phyloP scores from a whole-genome alignment of 2,888 invertebrate species.

The Nasonovia ribisnigri region DNA sequence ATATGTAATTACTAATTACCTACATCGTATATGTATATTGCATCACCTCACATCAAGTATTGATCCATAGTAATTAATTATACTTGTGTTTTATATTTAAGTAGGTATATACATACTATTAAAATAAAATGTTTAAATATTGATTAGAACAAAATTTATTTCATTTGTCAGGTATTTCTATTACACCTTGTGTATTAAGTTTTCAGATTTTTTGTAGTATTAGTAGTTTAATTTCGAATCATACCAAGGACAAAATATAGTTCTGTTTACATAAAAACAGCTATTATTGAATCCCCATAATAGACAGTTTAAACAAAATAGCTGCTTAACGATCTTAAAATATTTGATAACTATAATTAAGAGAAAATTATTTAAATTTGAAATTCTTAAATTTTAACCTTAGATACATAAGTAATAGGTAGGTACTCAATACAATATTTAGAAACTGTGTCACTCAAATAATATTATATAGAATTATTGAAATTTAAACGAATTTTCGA shows the following conservation, averaged over 20 bases:
- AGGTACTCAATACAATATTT: background rate
- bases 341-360: background rate
- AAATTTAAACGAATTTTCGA: too few relatives aligned
- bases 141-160: too few relatives aligned
- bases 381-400: too few relatives aligned
- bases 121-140: too few relatives aligned
- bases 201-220: background rate
- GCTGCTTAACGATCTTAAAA: background rate
- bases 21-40: too few relatives aligned
- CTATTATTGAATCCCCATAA: background rate
- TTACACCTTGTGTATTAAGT: background rate
- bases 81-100: too few relatives aligned
- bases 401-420: background rate
- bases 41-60: too few relatives aligned
- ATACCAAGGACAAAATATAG: too few relatives aligned
- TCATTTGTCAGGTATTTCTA: too few relatives aligned
- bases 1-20: too few relatives aligned
- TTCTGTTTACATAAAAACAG: background rate
- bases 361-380: background rate
- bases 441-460: background rate
- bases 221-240: background rate
- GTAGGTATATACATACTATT: too few relatives aligned
- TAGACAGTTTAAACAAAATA: background rate
- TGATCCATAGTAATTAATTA: too few relatives aligned
- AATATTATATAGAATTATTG: background rate